Evolutionary conservation across 1,140 invertebrate species (phyloP).

Genomic region (Drosophila triauraria): DNA sequence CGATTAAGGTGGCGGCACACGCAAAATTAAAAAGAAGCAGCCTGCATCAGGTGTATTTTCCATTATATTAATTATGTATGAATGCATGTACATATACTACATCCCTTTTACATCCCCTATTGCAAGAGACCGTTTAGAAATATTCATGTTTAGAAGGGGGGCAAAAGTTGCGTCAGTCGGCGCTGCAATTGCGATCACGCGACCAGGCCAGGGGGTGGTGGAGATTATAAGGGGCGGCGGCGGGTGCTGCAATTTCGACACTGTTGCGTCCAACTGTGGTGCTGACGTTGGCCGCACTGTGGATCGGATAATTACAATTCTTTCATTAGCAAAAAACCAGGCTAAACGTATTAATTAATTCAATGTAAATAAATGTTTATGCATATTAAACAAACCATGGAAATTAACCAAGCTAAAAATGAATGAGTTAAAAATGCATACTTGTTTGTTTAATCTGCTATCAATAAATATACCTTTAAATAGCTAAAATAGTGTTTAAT

Average conservation of each 20-base stretch:
- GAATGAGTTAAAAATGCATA: too few relatives aligned
- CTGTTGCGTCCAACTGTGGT: constrained; percentile 65
- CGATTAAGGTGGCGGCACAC: constrained; percentile 8
- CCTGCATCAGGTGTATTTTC: constrained; percentile 8
- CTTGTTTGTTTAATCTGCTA: too few relatives aligned
- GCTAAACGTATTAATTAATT: background rate
- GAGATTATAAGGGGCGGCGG: constrained; percentile 11
- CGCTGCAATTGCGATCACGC: constrained; percentile 56
- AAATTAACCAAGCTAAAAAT: too few relatives aligned
- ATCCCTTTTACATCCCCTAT: constrained; percentile 11
- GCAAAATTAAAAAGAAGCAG: background rate
- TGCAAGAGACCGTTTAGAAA: constrained; percentile 24
- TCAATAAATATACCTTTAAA: too few relatives aligned
- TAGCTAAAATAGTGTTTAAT: too few relatives aligned
- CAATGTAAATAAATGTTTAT: background rate
- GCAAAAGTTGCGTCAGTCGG: constrained; percentile 60
- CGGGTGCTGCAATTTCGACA: constrained; percentile 62
- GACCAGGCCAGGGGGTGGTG: constrained; percentile 14
- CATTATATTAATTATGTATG: constrained; percentile 18
- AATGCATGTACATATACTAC: background rate
- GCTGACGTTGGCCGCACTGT: constrained; percentile 30
- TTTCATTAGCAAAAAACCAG: background rate
- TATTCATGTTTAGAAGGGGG: constrained; percentile 29
- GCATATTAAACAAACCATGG: too few relatives aligned
- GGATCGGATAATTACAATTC: background rate